phyloP scores from a whole-genome alignment of 1,140 invertebrate species.

The Pseudomyrmex dendroicus region DNA sequence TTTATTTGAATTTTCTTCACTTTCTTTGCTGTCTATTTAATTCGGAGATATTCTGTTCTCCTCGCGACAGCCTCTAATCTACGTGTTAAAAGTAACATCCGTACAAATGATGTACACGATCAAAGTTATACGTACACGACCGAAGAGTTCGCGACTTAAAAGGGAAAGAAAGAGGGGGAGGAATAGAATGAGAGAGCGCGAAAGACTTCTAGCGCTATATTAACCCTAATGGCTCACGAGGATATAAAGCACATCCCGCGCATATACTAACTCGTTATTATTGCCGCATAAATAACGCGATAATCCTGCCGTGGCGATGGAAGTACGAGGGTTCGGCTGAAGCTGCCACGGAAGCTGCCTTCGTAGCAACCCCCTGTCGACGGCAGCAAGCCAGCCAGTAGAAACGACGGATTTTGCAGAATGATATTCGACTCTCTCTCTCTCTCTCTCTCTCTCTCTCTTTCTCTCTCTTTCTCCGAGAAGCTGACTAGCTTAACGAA shows the following conservation, averaged over 20 bases:
- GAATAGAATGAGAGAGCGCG: constrained; percentile 35
- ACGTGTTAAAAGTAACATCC: neutral
- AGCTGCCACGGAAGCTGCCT: constrained; percentile 45
- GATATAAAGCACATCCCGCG: constrained; percentile 85
- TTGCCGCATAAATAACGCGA: constrained; percentile 85
- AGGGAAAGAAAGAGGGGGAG: constrained; percentile 15
- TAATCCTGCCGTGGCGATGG: constrained; percentile 83
- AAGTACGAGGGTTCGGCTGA: constrained; percentile 68
- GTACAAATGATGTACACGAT: constrained; percentile 12
- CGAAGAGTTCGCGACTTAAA: constrained; percentile 15
- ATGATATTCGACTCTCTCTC: constrained; percentile 30
- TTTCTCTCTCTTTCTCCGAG: constrained; percentile 44
- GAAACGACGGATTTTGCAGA: constrained; percentile 50
- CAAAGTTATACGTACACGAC: constrained; percentile 13
- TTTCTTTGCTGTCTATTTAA: neutral
- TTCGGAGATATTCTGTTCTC: neutral
- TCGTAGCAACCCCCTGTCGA: constrained; percentile 54
- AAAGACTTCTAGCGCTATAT: constrained; percentile 78
- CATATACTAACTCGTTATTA: constrained; percentile 85
- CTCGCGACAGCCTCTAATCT: neutral
- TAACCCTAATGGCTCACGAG: constrained; percentile 84
- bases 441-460: too few relatives aligned
- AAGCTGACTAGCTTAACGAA: constrained; percentile 55
- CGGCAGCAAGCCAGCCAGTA: constrained; percentile 43
- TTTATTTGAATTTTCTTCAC: too few relatives aligned